phyloP scores from a whole-genome alignment of 2,888 invertebrate species.

The Notocelia uddmanniana region DNA sequence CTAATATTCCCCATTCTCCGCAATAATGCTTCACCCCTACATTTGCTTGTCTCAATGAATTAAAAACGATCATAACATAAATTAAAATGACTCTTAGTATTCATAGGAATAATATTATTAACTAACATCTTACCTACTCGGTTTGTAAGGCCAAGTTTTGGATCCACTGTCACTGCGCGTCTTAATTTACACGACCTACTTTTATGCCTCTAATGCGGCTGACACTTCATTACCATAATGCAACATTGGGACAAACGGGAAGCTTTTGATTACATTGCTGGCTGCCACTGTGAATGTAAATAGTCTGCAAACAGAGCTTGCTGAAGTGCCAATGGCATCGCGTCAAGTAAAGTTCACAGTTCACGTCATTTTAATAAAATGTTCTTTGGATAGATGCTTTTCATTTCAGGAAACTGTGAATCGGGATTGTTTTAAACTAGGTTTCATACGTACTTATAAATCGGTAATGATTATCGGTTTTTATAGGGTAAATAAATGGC shows the following conservation, averaged over 20 bases:
- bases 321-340: constrained; percentile 56
- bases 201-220: constrained; percentile 6
- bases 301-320: constrained; percentile 59
- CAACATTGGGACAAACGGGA: constrained; percentile 69
- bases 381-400: not conserved
- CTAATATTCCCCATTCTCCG: too few species aligned
- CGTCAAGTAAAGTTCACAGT: constrained; percentile 32
- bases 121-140: too few species aligned
- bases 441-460: too few species aligned
- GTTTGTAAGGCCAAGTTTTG: not conserved
- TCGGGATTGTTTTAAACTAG: not conserved
- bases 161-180: not conserved
- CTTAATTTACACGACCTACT: constrained; percentile 6
- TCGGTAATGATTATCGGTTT: too few species aligned
- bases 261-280: constrained; percentile 74
- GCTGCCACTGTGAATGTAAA: constrained; percentile 68
- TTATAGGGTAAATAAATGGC: too few species aligned
- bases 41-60: too few species aligned
- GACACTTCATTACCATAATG: constrained; percentile 73
- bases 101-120: too few species aligned
- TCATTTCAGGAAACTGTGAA: not conserved
- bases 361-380: constrained; percentile 24
- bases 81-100: too few species aligned
- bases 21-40: too few species aligned
- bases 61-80: too few species aligned